phyloP scores from a whole-genome alignment of 2,797 vertebrate species.

The Manis crassicaudata region DNA sequence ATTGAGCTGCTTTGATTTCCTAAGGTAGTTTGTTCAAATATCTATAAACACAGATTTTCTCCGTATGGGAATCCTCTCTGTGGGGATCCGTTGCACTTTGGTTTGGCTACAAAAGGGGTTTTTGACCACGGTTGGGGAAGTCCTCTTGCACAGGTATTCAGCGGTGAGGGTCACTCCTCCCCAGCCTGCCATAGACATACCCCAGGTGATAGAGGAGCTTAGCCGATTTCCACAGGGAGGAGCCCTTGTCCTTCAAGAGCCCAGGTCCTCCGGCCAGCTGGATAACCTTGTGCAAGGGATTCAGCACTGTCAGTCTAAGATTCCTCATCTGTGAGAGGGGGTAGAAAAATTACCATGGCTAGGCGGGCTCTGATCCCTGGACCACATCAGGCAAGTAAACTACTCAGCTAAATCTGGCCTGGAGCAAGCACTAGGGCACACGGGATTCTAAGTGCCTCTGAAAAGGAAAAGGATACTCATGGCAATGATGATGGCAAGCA shows the following conservation, averaged over 20 bases:
- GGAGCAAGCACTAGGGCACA: not conserved
- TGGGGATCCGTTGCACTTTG: not conserved
- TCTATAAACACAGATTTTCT: not conserved
- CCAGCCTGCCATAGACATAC: not conserved
- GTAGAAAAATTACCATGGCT: fast-evolving
- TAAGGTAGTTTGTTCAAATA: not conserved
- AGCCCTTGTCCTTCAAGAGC: not conserved
- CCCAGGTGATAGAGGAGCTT: not conserved
- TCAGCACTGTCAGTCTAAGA: not conserved
- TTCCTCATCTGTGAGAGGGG: not conserved
- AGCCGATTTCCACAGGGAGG: not conserved
- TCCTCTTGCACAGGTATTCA: not conserved
- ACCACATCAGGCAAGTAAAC: not conserved
- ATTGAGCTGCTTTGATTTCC: not conserved
- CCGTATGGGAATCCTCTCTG: not conserved
- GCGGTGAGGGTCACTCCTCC: not conserved
- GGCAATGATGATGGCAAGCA: no score
- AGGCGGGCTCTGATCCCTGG: not conserved
- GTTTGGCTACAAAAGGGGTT: not conserved
- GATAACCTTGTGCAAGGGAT: not conserved
- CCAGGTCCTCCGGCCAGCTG: not conserved
- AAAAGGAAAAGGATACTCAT: not conserved
- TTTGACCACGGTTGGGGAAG: not conserved
- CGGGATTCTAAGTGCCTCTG: not conserved
- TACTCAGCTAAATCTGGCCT: not conserved